Base-by-base conservation (phyloP, 1,140 invertebrate species). In the Musca vetustissima region DNA sequence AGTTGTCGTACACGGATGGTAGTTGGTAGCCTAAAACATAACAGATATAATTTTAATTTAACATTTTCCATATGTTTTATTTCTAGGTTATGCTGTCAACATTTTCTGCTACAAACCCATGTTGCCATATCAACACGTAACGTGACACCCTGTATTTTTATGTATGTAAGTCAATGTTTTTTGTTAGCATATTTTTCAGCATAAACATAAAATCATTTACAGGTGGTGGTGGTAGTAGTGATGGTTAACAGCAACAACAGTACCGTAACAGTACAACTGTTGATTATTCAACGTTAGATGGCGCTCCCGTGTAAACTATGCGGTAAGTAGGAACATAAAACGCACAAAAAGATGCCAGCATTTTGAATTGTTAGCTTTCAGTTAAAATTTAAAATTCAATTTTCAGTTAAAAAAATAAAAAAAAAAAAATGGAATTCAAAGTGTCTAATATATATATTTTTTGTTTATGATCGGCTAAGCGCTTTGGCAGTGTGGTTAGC, bases 401-500 rank as follows among this genome's bases (percentile, higher is more conserved):
- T 32, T 32, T 3, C 3, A 32, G 28, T 32, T 43, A 43, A 43
- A 7, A 13, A 43, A 43, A 43, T 43, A 13, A 6, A 43, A 43
- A 43, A 43, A 43, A 43, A 43, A 13, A 43, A 7, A 53, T 1
- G 13, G 1, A 53, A 53, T 17, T 17, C 1, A 24, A 24, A 53
- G 19, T 50, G 17, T 17, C 13, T 9, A 24, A 24, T 14, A 8
- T 43, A 28, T 28, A 28, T 32, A 32, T 4, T 32, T 32, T 4
- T 32, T 32, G 3, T 43, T 43, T 43, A 43, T 13, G 64, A 75
- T 81, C 76, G 79, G 85, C 86, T 84, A 85, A 85, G 86, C 89
- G 86, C 88, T 85, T 87, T 96, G 94, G 94, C 94, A 97, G 94
- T 96, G 95, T 96, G 93, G 94, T 96, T 97, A 96, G 94, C 94